These are phyloP conservation scores for Hydra vulgaris DNA, from an alignment of 30 jellyfish, hydroid and myxozoan genomes.

Conservation along the genomic window DNA sequence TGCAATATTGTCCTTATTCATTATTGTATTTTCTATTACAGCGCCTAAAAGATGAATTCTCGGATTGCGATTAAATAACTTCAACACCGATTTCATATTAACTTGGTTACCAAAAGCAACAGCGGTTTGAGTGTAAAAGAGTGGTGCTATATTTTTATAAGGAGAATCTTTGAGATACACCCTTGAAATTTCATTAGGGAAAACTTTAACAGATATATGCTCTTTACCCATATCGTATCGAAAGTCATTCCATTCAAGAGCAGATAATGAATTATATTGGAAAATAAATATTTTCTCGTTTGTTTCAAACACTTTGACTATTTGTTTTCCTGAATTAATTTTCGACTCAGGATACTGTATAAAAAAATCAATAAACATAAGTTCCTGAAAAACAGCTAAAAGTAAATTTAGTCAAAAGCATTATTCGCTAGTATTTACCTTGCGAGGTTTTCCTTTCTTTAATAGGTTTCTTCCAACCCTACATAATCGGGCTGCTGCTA, in stretches of 20 bases:
- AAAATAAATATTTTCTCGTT: slow-evolving; percentile 36
- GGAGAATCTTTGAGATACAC: slow-evolving; percentile 35
- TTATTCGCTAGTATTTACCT: background rate
- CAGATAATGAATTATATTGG: slow-evolving; percentile 39
- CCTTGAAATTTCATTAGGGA: slow-evolving; percentile 39
- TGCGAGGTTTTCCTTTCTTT: slow-evolving; percentile 10
- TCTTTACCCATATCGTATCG: slow-evolving; percentile 42
- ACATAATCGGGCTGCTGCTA: slow-evolving; percentile 26
- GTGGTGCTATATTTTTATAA: slow-evolving; percentile 21
- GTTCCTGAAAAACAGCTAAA: background rate
- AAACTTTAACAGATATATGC: slow-evolving; percentile 22
- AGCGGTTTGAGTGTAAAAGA: slow-evolving; percentile 42
- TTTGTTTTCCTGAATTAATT: slow-evolving; percentile 13
- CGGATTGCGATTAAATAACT: slow-evolving; percentile 32
- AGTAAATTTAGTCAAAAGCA: background rate
- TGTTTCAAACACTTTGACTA: slow-evolving; percentile 29
- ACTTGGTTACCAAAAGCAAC: slow-evolving; percentile 42
- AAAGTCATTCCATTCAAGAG: slow-evolving; percentile 50
- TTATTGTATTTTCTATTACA: slow-evolving; percentile 40
- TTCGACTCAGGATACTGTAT: slow-evolving; percentile 30
- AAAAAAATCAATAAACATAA: background rate
- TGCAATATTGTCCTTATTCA: slow-evolving; percentile 37
- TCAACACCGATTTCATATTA: slow-evolving; percentile 25
- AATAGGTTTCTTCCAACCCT: slow-evolving; percentile 20
- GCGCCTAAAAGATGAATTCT: slow-evolving; percentile 55